These are phyloP conservation scores for Aix galericulata DNA, from an alignment of 2,113 vertebrate genomes.

Conservation along the genomic window DNA sequence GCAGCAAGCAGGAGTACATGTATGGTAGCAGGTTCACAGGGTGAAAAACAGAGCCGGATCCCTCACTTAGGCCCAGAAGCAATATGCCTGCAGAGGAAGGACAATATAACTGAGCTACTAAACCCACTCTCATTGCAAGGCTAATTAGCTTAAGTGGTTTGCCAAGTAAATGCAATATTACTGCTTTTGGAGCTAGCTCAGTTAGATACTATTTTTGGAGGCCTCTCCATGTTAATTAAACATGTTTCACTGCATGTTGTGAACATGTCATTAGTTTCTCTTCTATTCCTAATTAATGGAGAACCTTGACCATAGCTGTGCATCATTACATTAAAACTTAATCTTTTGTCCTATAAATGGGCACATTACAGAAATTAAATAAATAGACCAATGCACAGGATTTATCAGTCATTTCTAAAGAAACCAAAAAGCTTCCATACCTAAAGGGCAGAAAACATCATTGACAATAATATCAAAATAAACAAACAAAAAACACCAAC, in stretches of 20 bases:
- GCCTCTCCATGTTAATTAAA: slow-evolving; percentile 67
- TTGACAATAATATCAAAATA: neutral
- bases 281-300: slow-evolving; percentile 57
- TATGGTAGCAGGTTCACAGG: neutral
- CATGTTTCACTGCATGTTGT: slow-evolving; percentile 56
- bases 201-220: slow-evolving; percentile 68
- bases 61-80: slow-evolving; percentile 19
- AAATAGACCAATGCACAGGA: neutral
- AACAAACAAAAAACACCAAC: neutral
- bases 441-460: neutral
- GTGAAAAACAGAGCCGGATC: slow-evolving; percentile 15
- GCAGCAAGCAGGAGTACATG: rapidly evolving
- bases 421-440: neutral
- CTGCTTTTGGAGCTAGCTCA: slow-evolving; percentile 54
- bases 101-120: slow-evolving; percentile 43
- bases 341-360: neutral
- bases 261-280: slow-evolving; percentile 58
- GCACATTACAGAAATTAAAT: neutral
- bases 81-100: slow-evolving; percentile 14
- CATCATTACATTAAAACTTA: slow-evolving; percentile 14
- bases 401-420: neutral
- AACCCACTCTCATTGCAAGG: slow-evolving; percentile 26
- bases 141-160: slow-evolving; percentile 67
- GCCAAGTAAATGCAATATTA: slow-evolving; percentile 66
- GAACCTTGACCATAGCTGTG: slow-evolving; percentile 34